These are phyloP conservation scores for Danio rerio DNA, from an alignment of 2,113 vertebrate species.

Conservation along the genomic window DNA sequence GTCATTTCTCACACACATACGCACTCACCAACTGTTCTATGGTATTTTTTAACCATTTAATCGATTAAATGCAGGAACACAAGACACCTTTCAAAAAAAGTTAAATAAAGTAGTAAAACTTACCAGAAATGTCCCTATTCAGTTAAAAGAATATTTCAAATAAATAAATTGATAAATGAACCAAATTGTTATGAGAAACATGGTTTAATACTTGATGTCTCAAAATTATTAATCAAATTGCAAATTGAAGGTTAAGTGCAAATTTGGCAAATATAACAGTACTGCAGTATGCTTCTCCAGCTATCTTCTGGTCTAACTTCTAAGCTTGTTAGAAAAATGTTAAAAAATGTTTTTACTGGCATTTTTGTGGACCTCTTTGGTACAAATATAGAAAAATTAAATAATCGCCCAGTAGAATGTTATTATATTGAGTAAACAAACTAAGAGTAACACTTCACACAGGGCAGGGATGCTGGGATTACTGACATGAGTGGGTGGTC, in stretches of 20 bases:
- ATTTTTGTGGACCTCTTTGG: neutral
- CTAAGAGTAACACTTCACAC: neutral
- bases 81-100: no score
- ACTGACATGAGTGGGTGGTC: conserved; percentile 20
- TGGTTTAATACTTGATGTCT: neutral
- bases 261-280: neutral
- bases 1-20: no score
- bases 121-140: no score
- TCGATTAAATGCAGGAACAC: no score
- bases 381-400: neutral
- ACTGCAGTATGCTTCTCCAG: neutral
- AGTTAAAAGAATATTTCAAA: no score
- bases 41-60: no score
- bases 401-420: no score
- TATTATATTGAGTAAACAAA: neutral
- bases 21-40: no score
- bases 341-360: no score
- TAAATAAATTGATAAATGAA: neutral
- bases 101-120: no score
- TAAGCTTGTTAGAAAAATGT: no score
- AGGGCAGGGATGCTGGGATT: neutral
- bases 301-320: no score
- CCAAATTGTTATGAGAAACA: neutral
- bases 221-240: neutral
- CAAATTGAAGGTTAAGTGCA: neutral